Percentiles rank a stretch among this genome's conserved stretches.
These are phyloP conservation scores for Cistogaster globosa DNA, from an alignment of 2,888 invertebrate genomes.

Conservation along the genomic window DNA sequence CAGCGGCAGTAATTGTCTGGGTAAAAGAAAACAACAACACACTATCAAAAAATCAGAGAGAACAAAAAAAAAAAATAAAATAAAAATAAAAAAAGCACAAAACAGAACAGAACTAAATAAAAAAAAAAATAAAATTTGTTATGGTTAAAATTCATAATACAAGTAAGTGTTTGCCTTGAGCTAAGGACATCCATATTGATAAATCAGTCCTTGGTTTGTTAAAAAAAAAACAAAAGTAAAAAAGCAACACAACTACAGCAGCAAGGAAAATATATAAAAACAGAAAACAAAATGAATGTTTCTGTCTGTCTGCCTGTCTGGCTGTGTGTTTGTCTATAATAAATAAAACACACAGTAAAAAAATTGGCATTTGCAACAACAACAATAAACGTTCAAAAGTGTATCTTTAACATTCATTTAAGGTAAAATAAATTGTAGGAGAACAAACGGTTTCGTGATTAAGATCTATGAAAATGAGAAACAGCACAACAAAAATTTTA, in stretches of 20 bases:
- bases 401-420: neutral
- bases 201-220: constrained; percentile 67
- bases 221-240: constrained; percentile 6
- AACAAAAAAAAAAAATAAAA: neutral
- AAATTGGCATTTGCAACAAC: constrained; percentile 10
- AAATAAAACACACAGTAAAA: neutral
- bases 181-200: constrained; percentile 71
- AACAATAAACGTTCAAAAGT: neutral
- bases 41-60: neutral
- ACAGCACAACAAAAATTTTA: neutral
- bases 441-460: constrained; percentile 13
- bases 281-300: constrained; percentile 4
- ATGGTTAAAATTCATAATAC: constrained; percentile 62
- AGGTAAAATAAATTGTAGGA: constrained; percentile 6
- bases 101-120: neutral
- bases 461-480: constrained; percentile 19
- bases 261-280: constrained; percentile 10
- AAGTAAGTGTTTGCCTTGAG: constrained; percentile 71
- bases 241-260: constrained; percentile 5
- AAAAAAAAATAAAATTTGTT: constrained; percentile 27
- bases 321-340: neutral
- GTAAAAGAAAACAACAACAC: constrained; percentile 16
- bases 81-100: neutral
- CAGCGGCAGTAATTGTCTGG: constrained; percentile 7
- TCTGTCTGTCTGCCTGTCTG: neutral